phyloP scores from a whole-genome alignment of 2,888 invertebrate species.

The Plagodis pulveraria region DNA sequence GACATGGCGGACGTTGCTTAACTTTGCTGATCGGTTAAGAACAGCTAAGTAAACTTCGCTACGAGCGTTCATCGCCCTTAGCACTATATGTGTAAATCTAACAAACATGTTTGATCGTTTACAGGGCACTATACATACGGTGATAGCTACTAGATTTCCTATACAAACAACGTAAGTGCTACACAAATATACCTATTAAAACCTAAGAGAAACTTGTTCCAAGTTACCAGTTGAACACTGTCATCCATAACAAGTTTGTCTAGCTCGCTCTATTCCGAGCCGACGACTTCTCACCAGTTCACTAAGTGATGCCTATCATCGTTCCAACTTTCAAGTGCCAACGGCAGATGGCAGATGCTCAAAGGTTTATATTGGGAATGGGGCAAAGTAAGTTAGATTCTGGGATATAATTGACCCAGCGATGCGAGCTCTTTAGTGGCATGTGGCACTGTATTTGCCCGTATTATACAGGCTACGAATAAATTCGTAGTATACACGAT shows the following conservation, averaged over 20 bases:
- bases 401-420: too few species aligned
- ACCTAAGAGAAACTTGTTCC: constrained; percentile 8
- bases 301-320: constrained; percentile 14
- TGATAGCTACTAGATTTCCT: too few species aligned
- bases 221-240: constrained; percentile 20
- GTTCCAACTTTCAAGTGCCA: constrained; percentile 9
- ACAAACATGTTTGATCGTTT: too few species aligned
- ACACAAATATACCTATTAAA: neutral
- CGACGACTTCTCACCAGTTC: constrained; percentile 1
- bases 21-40: too few species aligned
- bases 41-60: too few species aligned
- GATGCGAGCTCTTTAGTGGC: too few species aligned
- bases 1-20: too few species aligned
- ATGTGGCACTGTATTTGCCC: neutral
- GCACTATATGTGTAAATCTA: too few species aligned
- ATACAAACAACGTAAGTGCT: neutral
- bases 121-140: too few species aligned
- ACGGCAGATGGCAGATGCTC: constrained; percentile 3
- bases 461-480: too few species aligned
- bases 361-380: constrained; percentile 10
- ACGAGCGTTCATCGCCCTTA: too few species aligned
- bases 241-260: constrained; percentile 23
- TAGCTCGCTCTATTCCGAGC: constrained; percentile 13
- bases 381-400: neutral
- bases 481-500: too few species aligned